phyloP scores from a whole-genome alignment of 2,113 vertebrate genomes.

The Illadopsis cleaveri region DNA sequence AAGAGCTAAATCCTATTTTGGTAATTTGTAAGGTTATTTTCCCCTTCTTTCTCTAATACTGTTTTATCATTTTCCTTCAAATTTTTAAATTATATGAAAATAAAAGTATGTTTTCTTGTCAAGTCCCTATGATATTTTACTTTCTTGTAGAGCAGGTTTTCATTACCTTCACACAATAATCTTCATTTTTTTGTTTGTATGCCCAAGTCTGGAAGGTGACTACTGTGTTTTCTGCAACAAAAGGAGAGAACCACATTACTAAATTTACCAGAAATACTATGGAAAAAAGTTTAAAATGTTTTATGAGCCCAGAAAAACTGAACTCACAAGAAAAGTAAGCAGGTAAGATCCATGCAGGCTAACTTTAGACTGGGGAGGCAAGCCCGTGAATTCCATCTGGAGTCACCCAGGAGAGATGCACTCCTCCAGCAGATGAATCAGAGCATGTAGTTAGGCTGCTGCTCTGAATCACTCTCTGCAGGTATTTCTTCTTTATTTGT shows the following conservation, averaged over 20 bases:
- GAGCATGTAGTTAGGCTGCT: neutral
- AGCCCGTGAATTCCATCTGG: neutral
- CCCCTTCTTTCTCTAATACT: neutral
- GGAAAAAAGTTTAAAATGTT: neutral
- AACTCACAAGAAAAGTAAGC: neutral
- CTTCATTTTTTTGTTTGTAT: neutral
- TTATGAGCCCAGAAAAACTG: neutral
- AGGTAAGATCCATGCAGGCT: neutral
- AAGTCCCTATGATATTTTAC: neutral
- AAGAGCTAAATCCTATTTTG: neutral
- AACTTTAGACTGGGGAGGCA: neutral
- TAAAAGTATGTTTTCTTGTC: neutral
- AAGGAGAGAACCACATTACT: neutral
- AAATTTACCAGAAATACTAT: neutral
- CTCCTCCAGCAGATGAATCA: constrained; percentile 12
- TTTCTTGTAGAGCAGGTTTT: neutral
- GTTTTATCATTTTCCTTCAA: neutral
- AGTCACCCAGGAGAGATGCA: neutral
- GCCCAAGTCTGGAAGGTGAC: neutral
- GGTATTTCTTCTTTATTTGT: neutral
- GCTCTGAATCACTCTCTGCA: neutral
- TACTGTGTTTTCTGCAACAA: neutral
- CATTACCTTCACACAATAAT: neutral
- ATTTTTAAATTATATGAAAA: neutral
- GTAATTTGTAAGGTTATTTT: neutral